Percentiles rank a stretch among this genome's conserved stretches.
These are phyloP conservation scores for Junonia oenone DNA, from an alignment of 2,888 invertebrate genomes.

Conservation along the genomic window DNA sequence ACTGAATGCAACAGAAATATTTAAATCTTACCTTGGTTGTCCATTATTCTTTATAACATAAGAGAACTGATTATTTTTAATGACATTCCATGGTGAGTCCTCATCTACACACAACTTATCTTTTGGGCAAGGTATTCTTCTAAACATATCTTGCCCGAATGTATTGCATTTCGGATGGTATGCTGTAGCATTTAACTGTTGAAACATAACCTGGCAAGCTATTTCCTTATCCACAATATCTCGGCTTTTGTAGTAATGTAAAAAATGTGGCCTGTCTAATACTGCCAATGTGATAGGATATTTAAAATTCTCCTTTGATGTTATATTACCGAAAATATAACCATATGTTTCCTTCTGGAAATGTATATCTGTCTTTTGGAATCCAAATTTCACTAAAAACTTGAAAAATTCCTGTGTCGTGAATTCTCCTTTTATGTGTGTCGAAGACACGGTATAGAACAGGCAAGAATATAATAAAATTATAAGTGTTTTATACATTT, in stretches of 20 bases:
- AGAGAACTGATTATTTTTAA: conserved; percentile 94
- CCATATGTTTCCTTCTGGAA: conserved; percentile 92
- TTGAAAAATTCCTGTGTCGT: conserved; percentile 87
- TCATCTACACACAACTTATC: conserved; percentile 91
- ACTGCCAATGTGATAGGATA: conserved; percentile 91
- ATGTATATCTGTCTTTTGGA: conserved; percentile 95
- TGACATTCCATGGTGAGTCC: conserved; percentile 90
- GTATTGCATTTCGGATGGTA: conserved; percentile 91
- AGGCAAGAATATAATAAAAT: conserved; percentile 48
- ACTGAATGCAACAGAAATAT: too few relatives aligned
- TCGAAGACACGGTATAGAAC: conserved; percentile 46
- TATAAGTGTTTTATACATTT: conserved; percentile 53
- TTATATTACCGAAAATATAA: conserved; percentile 97
- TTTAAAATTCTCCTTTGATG: conserved; percentile 83
- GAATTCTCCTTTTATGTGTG: conserved; percentile 67
- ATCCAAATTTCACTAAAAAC: conserved; percentile 96
- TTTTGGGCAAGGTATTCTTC: conserved; percentile 90
- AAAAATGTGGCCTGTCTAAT: conserved; percentile 91
- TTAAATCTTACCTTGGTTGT: conserved; percentile 93
- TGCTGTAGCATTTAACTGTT: conserved; percentile 88
- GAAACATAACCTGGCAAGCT: conserved; percentile 93
- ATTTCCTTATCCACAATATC: conserved; percentile 79
- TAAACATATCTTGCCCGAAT: conserved; percentile 86
- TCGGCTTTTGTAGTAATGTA: conserved; percentile 93
- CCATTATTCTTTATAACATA: conserved; percentile 93